Percentiles rank a stretch among this genome's conserved stretches.
Evolutionary conservation across 2,888 invertebrate genomes (phyloP).

Genomic region (Conomelus anceps): DNA sequence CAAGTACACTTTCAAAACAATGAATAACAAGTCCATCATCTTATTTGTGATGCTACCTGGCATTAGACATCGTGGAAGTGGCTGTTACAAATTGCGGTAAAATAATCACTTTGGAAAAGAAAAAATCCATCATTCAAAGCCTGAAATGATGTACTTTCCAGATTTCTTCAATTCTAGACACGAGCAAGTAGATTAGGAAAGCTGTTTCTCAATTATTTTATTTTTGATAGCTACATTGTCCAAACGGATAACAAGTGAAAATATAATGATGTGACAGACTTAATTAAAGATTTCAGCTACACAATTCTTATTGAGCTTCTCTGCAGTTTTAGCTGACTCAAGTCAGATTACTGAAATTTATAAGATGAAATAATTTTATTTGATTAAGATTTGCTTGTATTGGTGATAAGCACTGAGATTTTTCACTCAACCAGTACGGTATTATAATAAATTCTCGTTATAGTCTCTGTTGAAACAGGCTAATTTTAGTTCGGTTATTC

Average conservation of each 20-base stretch:
- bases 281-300: background rate
- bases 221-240: background rate
- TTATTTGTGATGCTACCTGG: background rate
- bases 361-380: too few relatives aligned
- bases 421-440: too few relatives aligned
- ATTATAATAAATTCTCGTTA: too few relatives aligned
- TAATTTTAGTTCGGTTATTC: too few relatives aligned
- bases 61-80: background rate
- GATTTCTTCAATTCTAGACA: background rate
- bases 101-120: background rate
- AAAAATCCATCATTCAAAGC: background rate
- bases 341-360: too few relatives aligned
- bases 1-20: background rate
- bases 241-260: background rate
- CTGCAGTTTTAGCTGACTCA: too few relatives aligned
- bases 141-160: background rate
- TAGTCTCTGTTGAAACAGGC: too few relatives aligned
- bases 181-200: background rate
- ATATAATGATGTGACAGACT: background rate
- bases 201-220: background rate
- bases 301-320: too few relatives aligned
- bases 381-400: too few relatives aligned
- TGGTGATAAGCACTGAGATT: too few relatives aligned
- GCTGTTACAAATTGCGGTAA: background rate
- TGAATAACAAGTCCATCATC: background rate